Evolutionary conservation across 2,797 vertebrate species (phyloP).

Genomic region (Periophthalmus magnuspinnatus): DNA sequence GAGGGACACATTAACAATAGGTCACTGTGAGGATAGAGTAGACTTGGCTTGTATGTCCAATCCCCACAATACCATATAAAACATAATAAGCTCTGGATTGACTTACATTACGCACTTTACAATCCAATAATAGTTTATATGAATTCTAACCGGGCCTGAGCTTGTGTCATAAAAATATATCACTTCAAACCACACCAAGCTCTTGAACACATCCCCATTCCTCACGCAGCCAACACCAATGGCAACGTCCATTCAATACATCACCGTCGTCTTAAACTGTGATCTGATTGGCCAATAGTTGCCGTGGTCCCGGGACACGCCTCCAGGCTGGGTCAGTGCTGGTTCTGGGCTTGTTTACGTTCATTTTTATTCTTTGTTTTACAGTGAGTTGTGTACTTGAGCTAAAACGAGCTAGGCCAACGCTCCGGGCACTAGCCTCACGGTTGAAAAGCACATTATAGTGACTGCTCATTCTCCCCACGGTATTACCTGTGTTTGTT

Average conservation of each 20-base stretch:
- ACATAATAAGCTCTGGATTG: conserved; percentile 1
- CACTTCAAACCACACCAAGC: not conserved
- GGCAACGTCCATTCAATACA: conserved; percentile 57
- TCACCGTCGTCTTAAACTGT: conserved; percentile 41
- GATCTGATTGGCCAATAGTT: conserved; percentile 54
- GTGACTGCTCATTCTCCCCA: conserved; percentile 53
- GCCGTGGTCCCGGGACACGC: conserved; percentile 50
- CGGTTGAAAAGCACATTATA: conserved; percentile 74
- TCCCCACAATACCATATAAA: conserved; percentile 8
- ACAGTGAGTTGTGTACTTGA: conserved; percentile 63
- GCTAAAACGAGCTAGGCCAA: conserved; percentile 65
- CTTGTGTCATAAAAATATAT: not conserved
- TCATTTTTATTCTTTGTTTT: conserved; percentile 15
- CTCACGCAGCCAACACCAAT: conserved; percentile 27
- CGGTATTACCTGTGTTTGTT: conserved; percentile 23
- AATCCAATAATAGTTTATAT: conserved; percentile 10
- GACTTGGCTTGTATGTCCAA: not conserved
- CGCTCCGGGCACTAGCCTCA: conserved; percentile 56
- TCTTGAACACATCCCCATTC: conserved; percentile 22
- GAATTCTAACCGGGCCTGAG: not conserved
- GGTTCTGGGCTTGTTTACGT: conserved; percentile 1
- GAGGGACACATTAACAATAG: too few species aligned
- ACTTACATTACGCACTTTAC: conserved; percentile 9
- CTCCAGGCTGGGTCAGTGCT: conserved; percentile 40
- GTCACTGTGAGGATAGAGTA: not conserved